Evolutionary conservation across 2,888 invertebrate genomes (phyloP).

Genomic region (Agrochola lota): DNA sequence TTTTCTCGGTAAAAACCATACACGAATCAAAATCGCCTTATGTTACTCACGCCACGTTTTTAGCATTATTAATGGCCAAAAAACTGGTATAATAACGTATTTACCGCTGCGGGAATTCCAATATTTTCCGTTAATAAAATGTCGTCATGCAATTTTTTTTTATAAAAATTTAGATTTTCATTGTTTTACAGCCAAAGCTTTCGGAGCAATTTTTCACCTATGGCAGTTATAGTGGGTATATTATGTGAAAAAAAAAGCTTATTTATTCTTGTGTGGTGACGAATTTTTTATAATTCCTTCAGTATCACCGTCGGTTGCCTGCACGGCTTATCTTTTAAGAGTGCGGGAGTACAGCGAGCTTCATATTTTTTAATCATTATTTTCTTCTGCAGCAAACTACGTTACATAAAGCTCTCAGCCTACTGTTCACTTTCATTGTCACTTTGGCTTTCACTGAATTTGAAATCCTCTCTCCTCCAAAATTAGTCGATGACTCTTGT

Average conservation of each 20-base stretch:
- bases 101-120: conserved; percentile 31
- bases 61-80: conserved; percentile 19
- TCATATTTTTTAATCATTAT: background rate
- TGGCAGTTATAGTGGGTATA: too few relatives aligned
- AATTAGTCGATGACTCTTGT: background rate
- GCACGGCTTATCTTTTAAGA: background rate
- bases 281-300: background rate
- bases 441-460: background rate
- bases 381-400: too few relatives aligned
- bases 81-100: conserved; percentile 16
- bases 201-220: too few relatives aligned
- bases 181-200: background rate
- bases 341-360: background rate
- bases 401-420: background rate
- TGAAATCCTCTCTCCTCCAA: background rate
- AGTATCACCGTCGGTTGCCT: background rate
- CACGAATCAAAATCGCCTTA: conserved; percentile 17
- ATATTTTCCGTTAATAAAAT: conserved; percentile 26
- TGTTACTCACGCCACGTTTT: background rate
- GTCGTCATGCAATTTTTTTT: conserved; percentile 10
- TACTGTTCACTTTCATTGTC: background rate
- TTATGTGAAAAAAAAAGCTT: too few relatives aligned
- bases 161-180: background rate
- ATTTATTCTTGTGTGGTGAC: background rate
- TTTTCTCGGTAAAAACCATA: conserved; percentile 18